A percentile compares a stretch with the other conserved stretches of the same genome.
phyloP scores from a whole-genome alignment of 1,140 invertebrate genomes.

The Lepidurus arcticus region DNA sequence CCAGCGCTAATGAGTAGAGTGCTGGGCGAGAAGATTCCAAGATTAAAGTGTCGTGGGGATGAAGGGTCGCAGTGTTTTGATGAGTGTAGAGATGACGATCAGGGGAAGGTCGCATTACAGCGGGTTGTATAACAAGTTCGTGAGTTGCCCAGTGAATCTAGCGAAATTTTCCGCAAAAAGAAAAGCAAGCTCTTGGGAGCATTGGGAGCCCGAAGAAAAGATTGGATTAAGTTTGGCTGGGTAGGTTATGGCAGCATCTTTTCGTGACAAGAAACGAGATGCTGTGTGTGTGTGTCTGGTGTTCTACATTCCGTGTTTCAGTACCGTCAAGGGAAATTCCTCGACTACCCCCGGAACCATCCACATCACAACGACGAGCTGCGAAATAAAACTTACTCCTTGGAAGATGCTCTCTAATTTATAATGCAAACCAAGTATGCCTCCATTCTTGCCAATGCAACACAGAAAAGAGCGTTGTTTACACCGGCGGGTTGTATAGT shows the following conservation, averaged over 20 bases:
- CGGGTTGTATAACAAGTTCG: not conserved
- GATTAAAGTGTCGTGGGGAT: no score
- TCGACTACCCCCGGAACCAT: not conserved
- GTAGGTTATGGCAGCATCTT: not conserved
- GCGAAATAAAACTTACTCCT: not conserved
- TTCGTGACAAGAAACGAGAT: not conserved
- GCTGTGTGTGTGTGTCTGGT: not conserved
- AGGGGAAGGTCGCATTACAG: not conserved
- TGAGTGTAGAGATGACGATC: not conserved
- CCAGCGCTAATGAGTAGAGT: no score
- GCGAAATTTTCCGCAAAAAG: not conserved
- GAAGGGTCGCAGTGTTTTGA: no score
- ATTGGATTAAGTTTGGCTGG: slow-evolving; percentile 5
- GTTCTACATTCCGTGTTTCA: slow-evolving; percentile 3
- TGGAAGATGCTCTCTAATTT: not conserved
- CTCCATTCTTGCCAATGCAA: no score
- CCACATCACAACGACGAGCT: not conserved
- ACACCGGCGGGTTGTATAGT: no score
- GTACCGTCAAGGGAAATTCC: slow-evolving; percentile 7
- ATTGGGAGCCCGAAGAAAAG: not conserved
- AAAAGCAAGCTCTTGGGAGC: not conserved
- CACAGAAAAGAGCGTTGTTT: no score
- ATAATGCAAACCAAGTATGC: not conserved
- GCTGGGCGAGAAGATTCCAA: no score
- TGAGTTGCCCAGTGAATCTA: not conserved